Base-by-base conservation (phyloP, 2,888 invertebrate genomes). In the Leptinotarsa peninsularis region DNA sequence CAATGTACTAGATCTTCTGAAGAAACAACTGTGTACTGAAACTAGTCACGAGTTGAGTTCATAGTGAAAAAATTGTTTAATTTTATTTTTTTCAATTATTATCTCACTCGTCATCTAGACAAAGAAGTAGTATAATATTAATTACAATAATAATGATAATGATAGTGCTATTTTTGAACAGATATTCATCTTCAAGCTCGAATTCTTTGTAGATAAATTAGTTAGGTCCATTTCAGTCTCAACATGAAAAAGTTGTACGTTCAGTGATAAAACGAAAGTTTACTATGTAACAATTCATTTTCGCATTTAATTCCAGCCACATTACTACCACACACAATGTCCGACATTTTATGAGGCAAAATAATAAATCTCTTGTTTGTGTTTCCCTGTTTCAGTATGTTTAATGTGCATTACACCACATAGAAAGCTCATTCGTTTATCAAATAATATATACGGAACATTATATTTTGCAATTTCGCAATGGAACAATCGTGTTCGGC, bases 331-430 rank as follows among this genome's bases (percentile, higher is more conserved):
- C 71, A 49, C 71, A 71, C 60, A 71, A 67, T 67, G 72, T 67
- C 72, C 67, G 67, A 56, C 66, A 67, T 74, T 76, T 74, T 72
- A 71, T 68, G 72, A 72, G 74, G 67, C 72, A 70, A 43, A 23
- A 33, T 66, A 66, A 77, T 77, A 77, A 77, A 77, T 77, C 76
- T 70, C 74, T 68, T 33, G 54, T 69, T 69, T 75, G 76, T 73
- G 76, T 76, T 67, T 68, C 69, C 73, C 72, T 68, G 69, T 75
- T 78, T 75, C 72, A 71, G 63, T 76, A 54, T 75, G 76, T 78
- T 76, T 73, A 78, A 73, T 75, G 75, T 71, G 72, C 73, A 76
- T 78, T 78, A 76, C 27, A 63, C 63, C 43, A 43, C 63, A 58
- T 58, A 63, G 43, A 63, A 63, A 63, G 63, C 63, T 63, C 63